Base-by-base conservation (phyloP, 2,888 invertebrate genomes). In the Tethea ocularis region DNA sequence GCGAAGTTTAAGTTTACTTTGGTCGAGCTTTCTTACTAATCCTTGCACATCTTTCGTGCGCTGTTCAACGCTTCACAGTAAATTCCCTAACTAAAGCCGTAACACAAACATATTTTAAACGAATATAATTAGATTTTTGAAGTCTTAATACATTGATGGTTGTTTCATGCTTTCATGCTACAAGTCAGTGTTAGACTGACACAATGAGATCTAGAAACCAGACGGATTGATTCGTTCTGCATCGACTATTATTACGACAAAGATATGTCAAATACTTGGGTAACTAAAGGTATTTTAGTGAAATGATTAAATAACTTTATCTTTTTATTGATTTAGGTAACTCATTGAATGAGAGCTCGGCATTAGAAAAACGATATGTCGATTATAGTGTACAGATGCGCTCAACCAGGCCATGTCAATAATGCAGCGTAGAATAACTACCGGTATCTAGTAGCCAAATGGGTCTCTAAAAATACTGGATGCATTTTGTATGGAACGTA, bases 401-500 rank as follows among this genome's bases (percentile, higher is more conserved):
- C 57, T 69, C 66, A 77, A 71, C 59, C 62, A 63, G 76, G 73
- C 68, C 68, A 69, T 72, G 73, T 77, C 77, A 72, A 80, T 80
- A 82, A 75, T 76, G 78, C 65, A 75, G 61, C 65, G 60, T 62
- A 59, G 61, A 68, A 62, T 72, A 62, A 78, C 83, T 83, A 70
- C 82, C 76, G 82, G 80, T 71, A 75, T 80, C 75, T 68, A 74
- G 75, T 77, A 75, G 81, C 80, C 78, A 81, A 83, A 80, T 76
- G 68, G 74, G 66, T 69, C 64, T 72, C 79, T 82, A 80, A 79
- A 84, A 81, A 83, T 82, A 83, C 67, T 66, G 62, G 20, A 51
- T 72, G 68, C 75, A 75, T 73, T 76, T 73, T 78, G 64, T 74
- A 62, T 69, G 59, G 55, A 54, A 60, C 57, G 71, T 76, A 72